Conservation (phyloP, 2,113 vertebrate species). For the Odocoileus hemionus region DNA sequence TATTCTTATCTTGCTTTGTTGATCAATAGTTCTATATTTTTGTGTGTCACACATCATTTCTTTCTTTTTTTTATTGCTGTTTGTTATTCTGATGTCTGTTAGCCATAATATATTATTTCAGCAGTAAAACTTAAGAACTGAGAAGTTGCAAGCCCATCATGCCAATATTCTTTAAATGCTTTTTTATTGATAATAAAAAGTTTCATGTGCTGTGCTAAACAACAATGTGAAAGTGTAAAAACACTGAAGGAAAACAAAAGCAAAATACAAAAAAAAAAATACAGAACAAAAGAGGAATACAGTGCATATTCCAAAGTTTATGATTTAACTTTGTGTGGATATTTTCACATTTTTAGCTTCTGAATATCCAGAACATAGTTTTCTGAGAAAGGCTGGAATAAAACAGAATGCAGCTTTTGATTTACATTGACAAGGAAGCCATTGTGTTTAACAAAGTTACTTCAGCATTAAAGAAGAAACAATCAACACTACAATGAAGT, state of each 20-base stretch:
- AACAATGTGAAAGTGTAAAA: neutral
- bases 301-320: neutral
- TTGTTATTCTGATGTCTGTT: neutral
- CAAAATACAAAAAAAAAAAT: neutral
- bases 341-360: neutral
- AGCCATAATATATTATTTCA: neutral
- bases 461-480: neutral
- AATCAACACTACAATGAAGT: neutral
- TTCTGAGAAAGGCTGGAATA: neutral
- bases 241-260: neutral
- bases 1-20: neutral
- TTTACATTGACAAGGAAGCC: neutral
- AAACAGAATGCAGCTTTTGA: neutral
- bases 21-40: neutral
- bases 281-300: neutral
- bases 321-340: neutral
- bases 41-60: neutral
- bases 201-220: neutral
- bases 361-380: neutral
- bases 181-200: neutral
- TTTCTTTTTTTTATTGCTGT: neutral
- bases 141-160: neutral
- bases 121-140: neutral
- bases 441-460: neutral
- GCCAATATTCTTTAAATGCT: neutral